Base-by-base conservation (phyloP, 64 coral and sea anemone genomes). In the Montipora foliosa region DNA sequence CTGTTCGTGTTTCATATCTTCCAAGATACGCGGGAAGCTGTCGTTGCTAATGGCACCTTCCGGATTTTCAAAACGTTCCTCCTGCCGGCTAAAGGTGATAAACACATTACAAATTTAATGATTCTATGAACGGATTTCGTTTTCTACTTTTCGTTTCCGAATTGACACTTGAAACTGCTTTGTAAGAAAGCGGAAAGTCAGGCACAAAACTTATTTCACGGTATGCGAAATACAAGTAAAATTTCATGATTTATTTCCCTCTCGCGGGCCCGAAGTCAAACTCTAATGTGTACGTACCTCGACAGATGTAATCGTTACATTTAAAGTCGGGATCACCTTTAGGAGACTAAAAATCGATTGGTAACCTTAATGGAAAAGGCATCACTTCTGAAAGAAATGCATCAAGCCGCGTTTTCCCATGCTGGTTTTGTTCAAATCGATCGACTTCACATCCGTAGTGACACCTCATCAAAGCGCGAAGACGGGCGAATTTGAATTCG, bases 81-180 rank as follows among this genome's bases (percentile, higher is more conserved):
- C 25, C 66, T 71, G 66, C 82, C 82, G 82, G 71, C 82, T 19
- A n/a, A 21, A 86, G 82, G 82, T 86, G 82, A 86, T 86, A 86
- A 86, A 86, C 37, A 86, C 68, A 86, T 86, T 73, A 86, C 45
- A 86, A 8, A 49, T 49, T 86, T 86, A 72, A 86, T 86, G 46
- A 72, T 70, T 6, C 82, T 1, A 72, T 52, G 64, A 57, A 57
- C 53, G 53, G 53, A 72, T 70, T 86, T 72, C 82, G 70, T 72
- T 71, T 15, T 64, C 22, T 45, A 21, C 64, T 48, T 70, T 24
- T 46, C 45, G 49, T 22, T 86, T 11, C 76, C 47, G 45, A 47
- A 48, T 13, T 15, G 47, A 48, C 47, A 16, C 44, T 50, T 50
- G 50, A 85, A 49, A 85, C 61, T 49, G 15, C 46, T 48, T 22